Evolutionary conservation across 2,888 invertebrate genomes (phyloP).

Genomic region (Sinodicranocentrus sp.): DNA sequence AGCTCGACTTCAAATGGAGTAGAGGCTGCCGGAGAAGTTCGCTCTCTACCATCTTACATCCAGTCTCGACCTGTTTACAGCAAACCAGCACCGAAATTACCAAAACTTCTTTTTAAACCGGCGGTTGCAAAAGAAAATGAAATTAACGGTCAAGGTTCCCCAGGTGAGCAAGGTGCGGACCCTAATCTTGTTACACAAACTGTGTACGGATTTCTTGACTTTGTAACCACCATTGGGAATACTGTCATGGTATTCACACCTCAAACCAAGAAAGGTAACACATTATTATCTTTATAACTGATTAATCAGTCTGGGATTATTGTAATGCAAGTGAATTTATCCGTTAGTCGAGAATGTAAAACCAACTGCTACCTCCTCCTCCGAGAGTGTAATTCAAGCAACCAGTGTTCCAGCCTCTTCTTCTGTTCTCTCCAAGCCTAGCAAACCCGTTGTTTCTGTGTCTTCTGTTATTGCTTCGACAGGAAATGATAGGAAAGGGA

Average conservation of each 20-base stretch:
- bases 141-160: conserved; percentile 70
- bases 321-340: background rate
- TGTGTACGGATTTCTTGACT: conserved; percentile 95
- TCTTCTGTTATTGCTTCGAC: background rate
- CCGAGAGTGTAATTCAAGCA: conserved; percentile 50
- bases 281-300: background rate
- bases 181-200: conserved; percentile 87
- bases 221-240: conserved; percentile 95
- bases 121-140: conserved; percentile 56
- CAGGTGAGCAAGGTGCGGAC: conserved; percentile 77
- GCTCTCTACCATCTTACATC: conserved; percentile 72
- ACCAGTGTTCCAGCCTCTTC: conserved; percentile 40
- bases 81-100: conserved; percentile 76
- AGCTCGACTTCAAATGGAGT: conserved; percentile 35
- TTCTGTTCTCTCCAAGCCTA: conserved; percentile 3
- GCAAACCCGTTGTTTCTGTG: background rate
- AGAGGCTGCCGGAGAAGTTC: conserved; percentile 70
- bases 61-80: conserved; percentile 77
- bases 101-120: conserved; percentile 70
- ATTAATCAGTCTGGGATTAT: background rate
- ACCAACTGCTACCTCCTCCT: conserved; percentile 32
- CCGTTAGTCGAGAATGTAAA: conserved; percentile 49
- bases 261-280: conserved; percentile 80
- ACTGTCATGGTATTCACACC: conserved; percentile 97
- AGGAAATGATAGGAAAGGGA: conserved; percentile 44